Base-by-base conservation (phyloP, 2,888 invertebrate species). In the Dolichopus griseipennis region DNA sequence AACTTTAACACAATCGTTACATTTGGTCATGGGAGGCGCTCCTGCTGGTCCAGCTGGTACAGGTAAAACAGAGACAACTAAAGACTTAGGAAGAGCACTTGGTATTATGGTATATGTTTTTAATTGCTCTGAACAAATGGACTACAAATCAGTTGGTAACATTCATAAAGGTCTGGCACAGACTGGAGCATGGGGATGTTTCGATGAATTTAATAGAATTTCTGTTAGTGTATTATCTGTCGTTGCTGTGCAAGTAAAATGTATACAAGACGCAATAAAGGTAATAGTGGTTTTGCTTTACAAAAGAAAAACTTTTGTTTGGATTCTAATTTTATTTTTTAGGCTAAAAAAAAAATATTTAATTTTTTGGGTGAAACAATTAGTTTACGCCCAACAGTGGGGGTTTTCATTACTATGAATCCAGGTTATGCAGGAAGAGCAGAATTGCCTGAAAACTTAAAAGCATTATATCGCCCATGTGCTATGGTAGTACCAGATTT, bases 71-170 rank as follows among this genome's bases (percentile, higher is more conserved):
- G 97, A 97, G 83, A 97, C 97, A 0, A 97, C 96, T 0, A 97
- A 97, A 81, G 97, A 97, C 84, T 84, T 97, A 73, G 97, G 96
- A 1, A 87, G 94, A 77, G 95, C 95, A 15, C 84, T 97, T 3
- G 97, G 96, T 62, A 91, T 96, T 77, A 95, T 96, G 95, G 96
- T 96, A 8, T 96, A 96, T 75, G 96, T 96, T n/a, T 95, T 95
- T 82, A 96, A 96, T 80, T 96, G 95, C 80, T 95, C 95, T 0
- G 95, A 96, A 79, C 95, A 96, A 84, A 95, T 96, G 95, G 96
- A 96, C 81, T 96, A 95, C 82, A 93, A 93, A 81, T 95, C 95
- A 2, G 91, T 94, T 73, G 96, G 93, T 34, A 94, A 93, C 79
- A 96, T 96, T 81, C 96, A 95, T 82, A 96, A 96, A 83, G 96